These are phyloP conservation scores for Hymenopus coronatus DNA, from an alignment of 2,888 invertebrate genomes.

Conservation along the genomic window DNA sequence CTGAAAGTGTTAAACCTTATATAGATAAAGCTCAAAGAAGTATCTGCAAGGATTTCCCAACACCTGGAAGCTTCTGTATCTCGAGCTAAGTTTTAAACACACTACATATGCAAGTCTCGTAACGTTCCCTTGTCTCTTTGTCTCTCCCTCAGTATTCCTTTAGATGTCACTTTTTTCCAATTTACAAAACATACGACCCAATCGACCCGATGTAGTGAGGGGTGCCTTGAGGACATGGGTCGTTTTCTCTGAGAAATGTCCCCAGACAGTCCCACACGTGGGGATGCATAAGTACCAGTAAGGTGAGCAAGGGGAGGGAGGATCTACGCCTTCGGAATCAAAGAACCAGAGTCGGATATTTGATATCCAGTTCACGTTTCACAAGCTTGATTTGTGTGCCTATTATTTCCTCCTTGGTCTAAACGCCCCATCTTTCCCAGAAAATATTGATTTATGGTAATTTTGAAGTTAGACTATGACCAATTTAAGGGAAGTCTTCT, in stretches of 20 bases:
- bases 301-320: neutral
- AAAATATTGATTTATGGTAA: neutral
- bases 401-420: neutral
- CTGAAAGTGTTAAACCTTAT: too few species aligned
- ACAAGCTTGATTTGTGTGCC: neutral
- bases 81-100: neutral
- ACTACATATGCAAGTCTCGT: neutral
- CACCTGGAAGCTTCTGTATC: neutral
- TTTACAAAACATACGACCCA: slow-evolving; percentile 3
- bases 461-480: neutral
- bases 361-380: neutral
- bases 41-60: too few species aligned
- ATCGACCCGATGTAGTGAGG: neutral
- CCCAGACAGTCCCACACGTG: neutral
- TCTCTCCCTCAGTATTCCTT: neutral
- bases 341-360: neutral
- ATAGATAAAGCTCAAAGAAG: too few species aligned
- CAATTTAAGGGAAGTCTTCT: too few species aligned
- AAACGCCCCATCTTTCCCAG: neutral
- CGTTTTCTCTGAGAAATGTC: neutral
- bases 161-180: slow-evolving; percentile 11
- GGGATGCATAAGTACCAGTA: neutral
- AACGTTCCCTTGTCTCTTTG: neutral
- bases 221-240: slow-evolving; percentile 1
- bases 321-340: neutral